Evolutionary conservation across 2,113 vertebrate genomes (phyloP), one percentile per base, ranked within the genome.

Genomic region (Hepsetus odoe): DNA sequence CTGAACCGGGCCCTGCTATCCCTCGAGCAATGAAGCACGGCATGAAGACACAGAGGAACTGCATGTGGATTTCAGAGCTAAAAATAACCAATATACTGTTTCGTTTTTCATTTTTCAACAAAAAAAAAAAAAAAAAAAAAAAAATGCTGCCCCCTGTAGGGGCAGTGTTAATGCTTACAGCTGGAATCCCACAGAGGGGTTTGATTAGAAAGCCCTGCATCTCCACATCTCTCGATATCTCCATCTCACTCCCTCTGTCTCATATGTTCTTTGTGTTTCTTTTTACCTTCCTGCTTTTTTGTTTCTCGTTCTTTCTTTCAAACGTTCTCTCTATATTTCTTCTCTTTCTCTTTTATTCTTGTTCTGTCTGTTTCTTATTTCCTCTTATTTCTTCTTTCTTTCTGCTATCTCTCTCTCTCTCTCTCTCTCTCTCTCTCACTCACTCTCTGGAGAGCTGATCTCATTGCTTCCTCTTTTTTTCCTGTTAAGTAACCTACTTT

Each of bases 401-500:
- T 13, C 16, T 8, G 16, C 33, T 26, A 4, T 26, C 20, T 49
- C 30, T 72, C 33, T 40, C 13, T 76, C 61, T 53, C 49, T 67
- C 28, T 56, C 33, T 44, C 18, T 58, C 18, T 56, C n/a, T 55
- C 51, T 24, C n/a, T 55, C 18, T 55, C 20, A 22, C 51, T 55
- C 4, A 6, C 13, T 10, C 8, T 35, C 59, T n/a, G 11, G 28
- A 12, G 14, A 24, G 28, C 11, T 35, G 5, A 4, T 10, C 9
- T 55, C 9, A 0, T 24, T 55, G 8, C 20, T 20, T 10, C 24
- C 51, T 24, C 18, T 30, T 20, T 46, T 3, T 42, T 3, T 58
- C 12, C 58, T 30, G 1, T 22, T 24, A 35, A 68, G n/a, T 62
- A 75, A 70, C 55, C 28, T 62, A 55, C 46, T 79, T 79, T 75